Evolutionary conservation across 2,797 vertebrate species (phyloP).

Genomic region (Okamejei kenojei): DNA sequence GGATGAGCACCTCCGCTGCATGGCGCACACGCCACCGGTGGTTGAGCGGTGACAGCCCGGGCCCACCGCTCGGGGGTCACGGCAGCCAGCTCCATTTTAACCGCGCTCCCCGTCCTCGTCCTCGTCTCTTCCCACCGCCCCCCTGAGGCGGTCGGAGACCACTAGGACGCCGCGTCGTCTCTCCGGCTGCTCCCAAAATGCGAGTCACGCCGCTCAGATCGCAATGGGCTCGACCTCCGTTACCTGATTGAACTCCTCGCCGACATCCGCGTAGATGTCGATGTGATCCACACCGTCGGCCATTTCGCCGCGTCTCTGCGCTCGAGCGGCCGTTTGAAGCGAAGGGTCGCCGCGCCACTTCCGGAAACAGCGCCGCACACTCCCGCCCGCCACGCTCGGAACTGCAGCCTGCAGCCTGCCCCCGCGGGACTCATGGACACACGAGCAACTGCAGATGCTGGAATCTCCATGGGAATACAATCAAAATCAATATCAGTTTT

Average conservation of each 20-base stretch:
- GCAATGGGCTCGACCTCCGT: not conserved
- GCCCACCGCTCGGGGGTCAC: too few relatives aligned
- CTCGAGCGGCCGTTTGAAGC: slow-evolving; percentile 44
- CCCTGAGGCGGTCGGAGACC: not conserved
- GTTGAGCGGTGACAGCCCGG: too few relatives aligned
- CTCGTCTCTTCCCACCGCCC: too few relatives aligned
- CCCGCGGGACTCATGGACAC: too few relatives aligned
- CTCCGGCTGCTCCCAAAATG: not conserved
- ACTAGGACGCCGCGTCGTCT: too few relatives aligned
- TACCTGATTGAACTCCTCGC: slow-evolving; percentile 96
- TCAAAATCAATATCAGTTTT: too few relatives aligned
- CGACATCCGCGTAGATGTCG: slow-evolving; percentile 95
- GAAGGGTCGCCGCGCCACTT: slow-evolving; percentile 50
- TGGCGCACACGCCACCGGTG: too few relatives aligned
- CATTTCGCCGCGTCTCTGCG: slow-evolving; percentile 65
- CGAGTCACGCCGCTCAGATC: slow-evolving; percentile 37
- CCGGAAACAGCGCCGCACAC: slow-evolving; percentile 42
- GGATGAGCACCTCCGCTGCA: too few relatives aligned
- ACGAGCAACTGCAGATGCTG: too few relatives aligned
- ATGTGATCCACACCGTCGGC: slow-evolving; percentile 98
- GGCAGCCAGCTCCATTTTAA: too few relatives aligned
- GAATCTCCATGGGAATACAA: too few relatives aligned
- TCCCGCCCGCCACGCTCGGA: not conserved
- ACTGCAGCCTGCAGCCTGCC: not conserved
- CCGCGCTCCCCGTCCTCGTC: too few relatives aligned